Evolutionary conservation across 2,888 invertebrate species (phyloP).

Genomic region (Polyommatus iphigenia): DNA sequence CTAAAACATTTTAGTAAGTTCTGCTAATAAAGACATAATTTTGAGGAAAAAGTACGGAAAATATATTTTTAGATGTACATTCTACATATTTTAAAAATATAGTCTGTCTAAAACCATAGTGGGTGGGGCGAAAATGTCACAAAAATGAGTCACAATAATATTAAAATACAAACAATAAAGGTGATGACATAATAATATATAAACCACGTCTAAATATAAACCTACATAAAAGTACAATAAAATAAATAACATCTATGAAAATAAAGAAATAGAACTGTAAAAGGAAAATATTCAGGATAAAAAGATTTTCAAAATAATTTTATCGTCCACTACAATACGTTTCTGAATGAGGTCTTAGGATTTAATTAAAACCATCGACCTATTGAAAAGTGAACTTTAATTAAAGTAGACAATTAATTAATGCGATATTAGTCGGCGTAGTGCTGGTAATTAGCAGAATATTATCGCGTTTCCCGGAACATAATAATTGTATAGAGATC

Average conservation of each 20-base stretch:
- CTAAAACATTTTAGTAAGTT: background rate
- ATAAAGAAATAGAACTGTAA: no score
- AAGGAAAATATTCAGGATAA: no score
- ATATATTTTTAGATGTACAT: no score
- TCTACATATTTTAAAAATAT: no score
- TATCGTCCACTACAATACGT: background rate
- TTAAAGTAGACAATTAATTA: slow-evolving; percentile 17
- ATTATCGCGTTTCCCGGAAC: slow-evolving; percentile 22
- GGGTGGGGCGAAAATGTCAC: background rate
- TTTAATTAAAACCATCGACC: slow-evolving; percentile 6
- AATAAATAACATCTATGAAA: no score
- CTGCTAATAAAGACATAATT: no score
- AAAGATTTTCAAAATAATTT: background rate
- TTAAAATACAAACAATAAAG: background rate
- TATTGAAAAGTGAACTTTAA: slow-evolving; percentile 22
- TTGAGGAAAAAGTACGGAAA: no score
- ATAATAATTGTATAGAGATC: slow-evolving; percentile 21
- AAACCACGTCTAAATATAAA: background rate
- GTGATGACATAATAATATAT: background rate
- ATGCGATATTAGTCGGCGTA: background rate
- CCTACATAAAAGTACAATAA: no score
- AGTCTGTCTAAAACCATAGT: no score
- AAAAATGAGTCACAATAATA: background rate
- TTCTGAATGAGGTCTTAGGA: slow-evolving; percentile 5
- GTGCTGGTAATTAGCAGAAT: slow-evolving; percentile 1